These are phyloP conservation scores for Cyaniris semiargus DNA, from an alignment of 2,888 invertebrate genomes.

Conservation along the genomic window DNA sequence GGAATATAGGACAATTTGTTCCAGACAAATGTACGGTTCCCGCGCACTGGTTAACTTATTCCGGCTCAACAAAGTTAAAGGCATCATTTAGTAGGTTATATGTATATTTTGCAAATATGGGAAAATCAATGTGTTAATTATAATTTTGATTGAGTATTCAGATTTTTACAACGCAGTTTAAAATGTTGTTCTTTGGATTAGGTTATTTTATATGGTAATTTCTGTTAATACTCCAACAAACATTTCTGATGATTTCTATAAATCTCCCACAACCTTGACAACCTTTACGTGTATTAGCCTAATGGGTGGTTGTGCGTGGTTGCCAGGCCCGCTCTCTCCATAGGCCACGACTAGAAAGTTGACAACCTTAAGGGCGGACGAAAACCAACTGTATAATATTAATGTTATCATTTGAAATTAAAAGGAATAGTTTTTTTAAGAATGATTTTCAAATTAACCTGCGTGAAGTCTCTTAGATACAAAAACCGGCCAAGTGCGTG, in stretches of 20 bases:
- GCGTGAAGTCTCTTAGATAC: too few relatives aligned
- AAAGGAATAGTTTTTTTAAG: background rate
- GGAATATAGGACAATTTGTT: too few relatives aligned
- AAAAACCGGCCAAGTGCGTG: too few relatives aligned
- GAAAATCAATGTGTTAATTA: too few relatives aligned
- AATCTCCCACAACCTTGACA: slow-evolving; percentile 25
- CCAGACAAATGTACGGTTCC: too few relatives aligned
- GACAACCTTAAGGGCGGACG: slow-evolving; percentile 1
- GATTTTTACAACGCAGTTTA: background rate
- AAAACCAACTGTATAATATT: background rate
- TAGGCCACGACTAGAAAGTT: slow-evolving; percentile 29
- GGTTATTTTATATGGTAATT: background rate
- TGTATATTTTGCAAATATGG: too few relatives aligned
- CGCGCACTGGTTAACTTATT: too few relatives aligned
- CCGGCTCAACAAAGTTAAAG: too few relatives aligned
- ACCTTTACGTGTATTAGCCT: slow-evolving; percentile 15
- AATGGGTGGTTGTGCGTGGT: slow-evolving; percentile 21
- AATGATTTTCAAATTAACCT: background rate
- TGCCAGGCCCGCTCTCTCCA: slow-evolving; percentile 26
- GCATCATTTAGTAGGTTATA: too few relatives aligned
- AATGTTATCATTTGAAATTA: background rate
- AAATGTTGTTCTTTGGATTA: too few relatives aligned
- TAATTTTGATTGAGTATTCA: too few relatives aligned
- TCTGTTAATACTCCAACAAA: background rate
- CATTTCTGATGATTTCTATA: background rate